phyloP scores from a whole-genome alignment of 2,888 invertebrate genomes.

The Drosophila maculinotata region DNA sequence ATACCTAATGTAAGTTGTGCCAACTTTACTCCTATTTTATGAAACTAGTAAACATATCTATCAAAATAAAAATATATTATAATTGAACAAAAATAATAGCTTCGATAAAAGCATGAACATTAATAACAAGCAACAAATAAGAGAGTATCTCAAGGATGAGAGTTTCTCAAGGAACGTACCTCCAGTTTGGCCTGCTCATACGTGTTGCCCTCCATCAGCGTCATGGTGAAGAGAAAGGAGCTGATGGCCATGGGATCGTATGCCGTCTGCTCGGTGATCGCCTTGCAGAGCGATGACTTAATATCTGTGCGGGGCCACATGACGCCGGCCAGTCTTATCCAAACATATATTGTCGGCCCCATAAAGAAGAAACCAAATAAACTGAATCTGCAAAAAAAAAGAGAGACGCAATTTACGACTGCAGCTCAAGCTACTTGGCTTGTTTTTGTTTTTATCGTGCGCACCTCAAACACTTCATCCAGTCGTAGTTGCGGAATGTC shows the following conservation, averaged over 20 bases:
- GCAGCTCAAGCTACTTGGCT: not conserved
- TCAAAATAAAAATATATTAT: too few species aligned
- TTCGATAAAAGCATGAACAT: slow-evolving; percentile 12
- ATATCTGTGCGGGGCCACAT: slow-evolving; percentile 85
- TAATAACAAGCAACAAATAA: slow-evolving; percentile 9
- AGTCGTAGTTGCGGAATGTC: slow-evolving; percentile 86
- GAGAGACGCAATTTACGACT: slow-evolving; percentile 23
- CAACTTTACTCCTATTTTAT: too few species aligned
- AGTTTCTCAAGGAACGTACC: slow-evolving; percentile 73
- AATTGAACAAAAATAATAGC: too few species aligned
- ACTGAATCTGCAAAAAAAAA: slow-evolving; percentile 86
- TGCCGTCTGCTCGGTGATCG: slow-evolving; percentile 86
- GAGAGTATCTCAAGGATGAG: not conserved
- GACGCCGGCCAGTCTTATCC: slow-evolving; percentile 88
- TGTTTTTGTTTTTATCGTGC: not conserved
- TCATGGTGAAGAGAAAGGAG: slow-evolving; percentile 88
- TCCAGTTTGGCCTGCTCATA: slow-evolving; percentile 85
- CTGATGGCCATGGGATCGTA: slow-evolving; percentile 88
- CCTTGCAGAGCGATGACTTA: slow-evolving; percentile 84
- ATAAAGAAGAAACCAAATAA: slow-evolving; percentile 88
- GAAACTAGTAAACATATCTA: too few species aligned
- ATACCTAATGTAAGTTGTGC: too few species aligned
- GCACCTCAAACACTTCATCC: slow-evolving; percentile 86
- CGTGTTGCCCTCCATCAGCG: slow-evolving; percentile 86
- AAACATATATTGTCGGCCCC: slow-evolving; percentile 89